Evolutionary conservation across 2,113 vertebrate species (phyloP).

Genomic region (Cnemophilus loriae): DNA sequence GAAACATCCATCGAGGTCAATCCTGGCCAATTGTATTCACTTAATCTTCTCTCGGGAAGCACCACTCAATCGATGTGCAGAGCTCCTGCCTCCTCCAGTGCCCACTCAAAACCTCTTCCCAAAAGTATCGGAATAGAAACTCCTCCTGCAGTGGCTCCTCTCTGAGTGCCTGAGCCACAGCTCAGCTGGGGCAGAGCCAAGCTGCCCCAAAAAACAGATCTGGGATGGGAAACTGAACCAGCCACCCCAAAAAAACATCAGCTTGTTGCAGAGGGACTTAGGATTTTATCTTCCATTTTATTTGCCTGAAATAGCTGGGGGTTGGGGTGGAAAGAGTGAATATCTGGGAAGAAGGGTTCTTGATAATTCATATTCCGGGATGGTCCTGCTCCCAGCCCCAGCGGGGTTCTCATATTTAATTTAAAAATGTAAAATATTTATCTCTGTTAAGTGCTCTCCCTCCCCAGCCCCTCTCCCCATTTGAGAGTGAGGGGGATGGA

Average conservation of each 20-base stretch:
- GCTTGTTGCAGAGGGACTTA: rapidly evolving
- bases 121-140: background rate
- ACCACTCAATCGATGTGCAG: background rate
- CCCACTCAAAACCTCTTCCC: background rate
- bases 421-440: constrained; percentile 29
- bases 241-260: background rate
- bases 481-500: background rate
- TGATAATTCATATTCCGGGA: background rate
- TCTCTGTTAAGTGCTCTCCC: background rate
- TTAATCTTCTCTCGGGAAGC: background rate
- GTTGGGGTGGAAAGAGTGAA: background rate
- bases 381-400: background rate
- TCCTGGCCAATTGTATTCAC: background rate
- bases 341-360: background rate
- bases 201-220: background rate
- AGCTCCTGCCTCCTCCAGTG: background rate
- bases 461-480: background rate
- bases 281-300: background rate
- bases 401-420: constrained; percentile 29
- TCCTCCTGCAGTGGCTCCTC: background rate
- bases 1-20: constrained; percentile 14
- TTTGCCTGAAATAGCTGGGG: background rate
- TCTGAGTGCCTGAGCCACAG: background rate
- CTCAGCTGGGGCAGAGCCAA: background rate
- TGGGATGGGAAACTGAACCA: background rate